Percentiles rank a stretch among this genome's conserved stretches.
Conservation (phyloP, 2,113 vertebrate species). For the Syrmaticus mikado region DNA sequence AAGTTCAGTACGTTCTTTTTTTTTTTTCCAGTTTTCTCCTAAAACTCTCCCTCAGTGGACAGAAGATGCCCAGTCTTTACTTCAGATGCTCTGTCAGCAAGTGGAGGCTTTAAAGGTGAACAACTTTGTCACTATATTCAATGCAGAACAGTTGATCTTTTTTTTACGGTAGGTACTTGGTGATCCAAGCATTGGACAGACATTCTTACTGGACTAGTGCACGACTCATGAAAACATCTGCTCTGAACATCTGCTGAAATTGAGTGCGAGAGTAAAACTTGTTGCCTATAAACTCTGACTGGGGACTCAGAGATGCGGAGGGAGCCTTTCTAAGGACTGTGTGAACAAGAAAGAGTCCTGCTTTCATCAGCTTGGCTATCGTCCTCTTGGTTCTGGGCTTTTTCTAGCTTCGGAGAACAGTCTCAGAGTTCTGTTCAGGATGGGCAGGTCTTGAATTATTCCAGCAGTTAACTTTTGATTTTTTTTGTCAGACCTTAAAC, state of each 20-base stretch:
- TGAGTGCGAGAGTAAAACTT: not conserved
- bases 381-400: not conserved
- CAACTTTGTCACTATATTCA: not conserved
- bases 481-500: too few species aligned
- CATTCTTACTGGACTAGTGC: not conserved
- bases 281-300: not conserved
- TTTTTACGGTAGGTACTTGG: not conserved
- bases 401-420: not conserved
- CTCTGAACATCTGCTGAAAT: not conserved
- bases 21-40: constrained; percentile 85
- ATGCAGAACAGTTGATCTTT: not conserved
- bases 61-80: constrained; percentile 92
- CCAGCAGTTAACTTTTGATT: too few species aligned
- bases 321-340: not conserved
- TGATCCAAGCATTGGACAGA: not conserved
- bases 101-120: constrained; percentile 95
- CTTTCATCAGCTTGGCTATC: not conserved
- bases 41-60: constrained; percentile 94
- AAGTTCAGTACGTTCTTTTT: not conserved
- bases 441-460: not conserved
- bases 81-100: constrained; percentile 95
- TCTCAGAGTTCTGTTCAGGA: not conserved
- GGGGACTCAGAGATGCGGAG: not conserved
- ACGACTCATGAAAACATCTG: not conserved
- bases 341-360: not conserved